Evolutionary conservation across 2,113 vertebrate species (phyloP), one percentile per base, ranked within the genome.

Genomic region (Todiramphus chloris): DNA sequence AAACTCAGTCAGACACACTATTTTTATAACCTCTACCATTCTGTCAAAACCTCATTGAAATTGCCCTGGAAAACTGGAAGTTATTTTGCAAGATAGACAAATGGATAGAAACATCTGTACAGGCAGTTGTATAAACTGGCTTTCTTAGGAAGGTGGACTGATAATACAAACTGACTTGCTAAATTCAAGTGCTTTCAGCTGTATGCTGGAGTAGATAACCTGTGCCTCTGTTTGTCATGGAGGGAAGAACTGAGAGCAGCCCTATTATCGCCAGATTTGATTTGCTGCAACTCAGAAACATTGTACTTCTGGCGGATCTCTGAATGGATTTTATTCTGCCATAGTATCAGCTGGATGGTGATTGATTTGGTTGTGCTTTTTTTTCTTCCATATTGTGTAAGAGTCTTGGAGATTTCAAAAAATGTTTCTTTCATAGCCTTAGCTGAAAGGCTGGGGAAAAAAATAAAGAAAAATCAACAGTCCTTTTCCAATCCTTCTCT

Each of bases 261-360:
- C 35, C 43, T 73, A 23, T 80, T 94, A 93, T 84, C 43, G 0
- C 80, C 50, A 53, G 23, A 87, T 89, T 68, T 53, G 77, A 89
- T 93, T 90, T 84, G 58, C 62, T 79, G 76, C 68, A 94, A 15
- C 64, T 89, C 69, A 44, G 69, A 84, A 83, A 39, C 27, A 63
- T 79, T 75, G 59, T 77, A 67, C 78, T 84, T 83, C 70, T 62
- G 76, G 69, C 48, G 94, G 70, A 85, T 68, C 69, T 79, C 76
- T 68, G 86, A 83, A 70, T 75, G 76, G 83, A 93, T 92, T 92
- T 96, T 78, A 39, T 68, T 95, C 89, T 84, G 75, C 60, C 81
- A 11, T 70, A 89, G 39, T 72, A 77, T 93, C 72, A 66, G 75
- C 78, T 76, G 76, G 64, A 73, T 1, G 7, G 83, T 83, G 73